Base-by-base conservation (phyloP, 2,888 invertebrate species). In the Leptopilina drosophilae region DNA sequence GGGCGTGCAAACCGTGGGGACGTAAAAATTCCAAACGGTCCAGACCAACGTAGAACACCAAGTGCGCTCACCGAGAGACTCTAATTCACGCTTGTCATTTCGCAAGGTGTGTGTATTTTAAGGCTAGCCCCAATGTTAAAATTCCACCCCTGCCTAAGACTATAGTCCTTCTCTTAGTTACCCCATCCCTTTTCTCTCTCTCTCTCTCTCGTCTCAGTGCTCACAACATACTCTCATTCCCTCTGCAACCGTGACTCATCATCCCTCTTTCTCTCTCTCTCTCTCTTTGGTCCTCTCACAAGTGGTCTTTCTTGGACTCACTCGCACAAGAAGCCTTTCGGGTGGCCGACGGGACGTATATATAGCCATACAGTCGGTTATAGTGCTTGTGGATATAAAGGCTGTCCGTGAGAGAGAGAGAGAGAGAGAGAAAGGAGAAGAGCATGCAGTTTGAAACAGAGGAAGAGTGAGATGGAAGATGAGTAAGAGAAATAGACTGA, bases 81-180 rank as follows among this genome's bases (percentile, higher is more conserved):
- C 88, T 88, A 90, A 90, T 90, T 88, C 89, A 89, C 89, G 90
- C 87, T 86, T 82, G 90, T 90, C 87, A 90, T 90, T 91, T 89
- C 86, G 85, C 88, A 83, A 87, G 86, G 86, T 86, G 85, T 88
- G 89, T 88, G 89, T 90, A 89, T 91, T 90, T 91, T 89, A 90
- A 90, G 89, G 89, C 87, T 86, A 86, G 86, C 83, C 86, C 83
- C 81, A 83, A 84, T 86, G 87, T 89, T 88, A 90, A 91, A 91
- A 90, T 91, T 90, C 89, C 89, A 88, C 87, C 89, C 88, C 85
- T 84, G 82, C 87, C 85, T 79, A 76, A 81, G 82, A 82, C 83
- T 82, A 83, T 81, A 84, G 83, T 81, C 81, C 53, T 56, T 73
- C 73, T 53, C 49, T 49, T 49, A 42, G 42, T 49, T 20, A 1